phyloP scores from a whole-genome alignment of 1,140 invertebrate genomes.

The Tachypleus tridentatus region DNA sequence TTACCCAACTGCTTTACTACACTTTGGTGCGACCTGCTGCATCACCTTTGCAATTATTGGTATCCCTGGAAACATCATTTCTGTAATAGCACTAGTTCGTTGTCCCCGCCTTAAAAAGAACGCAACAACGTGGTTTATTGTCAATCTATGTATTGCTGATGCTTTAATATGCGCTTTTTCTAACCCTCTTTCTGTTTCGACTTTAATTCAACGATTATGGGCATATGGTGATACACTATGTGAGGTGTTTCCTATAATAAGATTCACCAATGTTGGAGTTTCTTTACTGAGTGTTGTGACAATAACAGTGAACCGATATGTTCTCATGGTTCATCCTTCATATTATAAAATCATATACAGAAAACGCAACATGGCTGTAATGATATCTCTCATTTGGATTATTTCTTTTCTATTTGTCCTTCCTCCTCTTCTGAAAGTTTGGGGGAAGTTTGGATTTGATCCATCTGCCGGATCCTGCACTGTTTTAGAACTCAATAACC shows the following conservation, averaged over 20 bases:
- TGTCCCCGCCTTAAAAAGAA: slow-evolving; percentile 39
- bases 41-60: slow-evolving; percentile 50
- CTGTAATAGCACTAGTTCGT: slow-evolving; percentile 19
- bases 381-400: slow-evolving; percentile 51
- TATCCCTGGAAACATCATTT: slow-evolving; percentile 19
- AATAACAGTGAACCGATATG: slow-evolving; percentile 71
- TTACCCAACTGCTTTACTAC: slow-evolving; percentile 52
- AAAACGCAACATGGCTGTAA: slow-evolving; percentile 21
- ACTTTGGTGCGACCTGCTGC: slow-evolving; percentile 59
- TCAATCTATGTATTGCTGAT: slow-evolving; percentile 72
- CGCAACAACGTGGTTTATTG: slow-evolving; percentile 74
- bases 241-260: slow-evolving; percentile 70
- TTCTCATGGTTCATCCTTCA: slow-evolving; percentile 72
- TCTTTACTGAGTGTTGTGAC: slow-evolving; percentile 76
- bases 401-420: slow-evolving; percentile 50
- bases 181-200: slow-evolving; percentile 63
- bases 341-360: slow-evolving; percentile 31
- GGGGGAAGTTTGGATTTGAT: slow-evolving; percentile 67
- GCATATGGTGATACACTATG: slow-evolving; percentile 60
- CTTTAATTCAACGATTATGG: slow-evolving; percentile 61
- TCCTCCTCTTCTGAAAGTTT: slow-evolving; percentile 59
- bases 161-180: slow-evolving; percentile 70
- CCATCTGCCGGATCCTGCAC: slow-evolving; percentile 22
- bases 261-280: slow-evolving; percentile 77
- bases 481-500: slow-evolving; percentile 47